These are phyloP conservation scores for Trididemnum miniatum DNA, from an alignment of 23 tunicate species.

Conservation along the genomic window DNA sequence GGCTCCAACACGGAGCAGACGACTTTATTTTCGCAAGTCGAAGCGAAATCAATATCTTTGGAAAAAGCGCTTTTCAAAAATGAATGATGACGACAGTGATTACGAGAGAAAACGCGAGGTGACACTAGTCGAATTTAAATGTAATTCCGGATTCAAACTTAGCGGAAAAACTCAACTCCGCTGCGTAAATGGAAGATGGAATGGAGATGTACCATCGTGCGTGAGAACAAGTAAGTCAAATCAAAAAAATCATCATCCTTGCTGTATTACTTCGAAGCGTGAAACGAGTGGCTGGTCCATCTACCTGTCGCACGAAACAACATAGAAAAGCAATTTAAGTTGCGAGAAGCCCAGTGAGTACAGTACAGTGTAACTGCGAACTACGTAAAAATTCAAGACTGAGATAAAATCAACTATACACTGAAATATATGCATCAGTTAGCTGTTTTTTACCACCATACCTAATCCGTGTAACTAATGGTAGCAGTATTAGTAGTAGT, in stretches of 20 bases:
- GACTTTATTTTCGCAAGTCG: too few relatives aligned
- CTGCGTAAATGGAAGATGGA: conserved; percentile 36
- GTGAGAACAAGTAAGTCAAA: not conserved
- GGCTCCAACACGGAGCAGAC: not conserved
- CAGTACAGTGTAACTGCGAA: too few relatives aligned
- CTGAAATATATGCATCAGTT: too few relatives aligned
- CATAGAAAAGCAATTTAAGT: too few relatives aligned
- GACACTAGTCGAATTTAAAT: not conserved
- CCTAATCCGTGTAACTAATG: too few relatives aligned
- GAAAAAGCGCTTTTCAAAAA: conserved; percentile 1
- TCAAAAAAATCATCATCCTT: not conserved
- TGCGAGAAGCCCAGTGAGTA: too few relatives aligned
- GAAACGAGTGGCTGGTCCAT: not conserved
- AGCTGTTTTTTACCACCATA: too few relatives aligned
- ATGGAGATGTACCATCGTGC: conserved; percentile 27
- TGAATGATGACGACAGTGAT: not conserved
- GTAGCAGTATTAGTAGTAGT: too few relatives aligned
- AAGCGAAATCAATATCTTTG: too few relatives aligned
- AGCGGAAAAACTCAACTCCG: conserved; percentile 15
- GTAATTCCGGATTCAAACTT: conserved; percentile 32
- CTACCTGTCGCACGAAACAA: too few relatives aligned
- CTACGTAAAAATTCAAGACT: too few relatives aligned
- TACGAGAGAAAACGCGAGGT: conserved; percentile 8
- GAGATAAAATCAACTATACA: too few relatives aligned
- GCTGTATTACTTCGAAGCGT: not conserved